phyloP scores from a whole-genome alignment of 1,140 invertebrate genomes.

The Apolygus lucorum region DNA sequence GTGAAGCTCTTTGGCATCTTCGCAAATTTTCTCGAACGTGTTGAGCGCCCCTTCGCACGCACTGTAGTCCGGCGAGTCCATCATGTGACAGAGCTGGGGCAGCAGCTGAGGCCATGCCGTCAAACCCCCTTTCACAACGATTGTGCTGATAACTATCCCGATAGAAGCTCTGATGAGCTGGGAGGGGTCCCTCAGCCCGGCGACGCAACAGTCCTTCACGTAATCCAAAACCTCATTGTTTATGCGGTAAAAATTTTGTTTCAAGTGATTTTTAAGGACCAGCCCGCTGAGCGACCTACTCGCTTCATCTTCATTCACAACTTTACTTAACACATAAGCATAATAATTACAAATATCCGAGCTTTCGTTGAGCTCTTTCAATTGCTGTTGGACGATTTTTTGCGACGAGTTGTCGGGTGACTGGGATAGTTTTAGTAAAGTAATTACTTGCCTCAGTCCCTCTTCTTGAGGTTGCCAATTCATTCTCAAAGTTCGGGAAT shows the following conservation, averaged over 20 bases:
- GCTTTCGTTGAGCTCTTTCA: slow-evolving; percentile 96
- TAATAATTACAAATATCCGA: slow-evolving; percentile 99
- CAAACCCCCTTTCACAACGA: slow-evolving; percentile 5
- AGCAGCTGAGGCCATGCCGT: slow-evolving; percentile 16
- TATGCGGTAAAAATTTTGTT: slow-evolving; percentile 86
- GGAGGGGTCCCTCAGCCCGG: background rate
- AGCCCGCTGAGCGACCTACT: slow-evolving; percentile 93
- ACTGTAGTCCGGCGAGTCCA: slow-evolving; percentile 2
- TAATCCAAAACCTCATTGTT: slow-evolving; percentile 72
- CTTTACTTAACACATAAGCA: slow-evolving; percentile 94
- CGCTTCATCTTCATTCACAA: slow-evolving; percentile 89
- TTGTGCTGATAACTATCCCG: background rate
- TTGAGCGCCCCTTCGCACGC: slow-evolving; percentile 13
- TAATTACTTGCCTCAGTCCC: slow-evolving; percentile 93
- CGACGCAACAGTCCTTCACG: slow-evolving; percentile 1
- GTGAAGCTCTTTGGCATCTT: slow-evolving; percentile 14
- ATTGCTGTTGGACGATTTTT: slow-evolving; percentile 83
- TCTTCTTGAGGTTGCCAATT: slow-evolving; percentile 95
- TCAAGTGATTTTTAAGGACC: slow-evolving; percentile 97
- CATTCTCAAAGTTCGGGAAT: slow-evolving; percentile 48
- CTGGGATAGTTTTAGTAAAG: slow-evolving; percentile 94
- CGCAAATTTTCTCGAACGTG: slow-evolving; percentile 17
- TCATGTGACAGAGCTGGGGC: slow-evolving; percentile 8
- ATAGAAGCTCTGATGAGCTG: background rate
- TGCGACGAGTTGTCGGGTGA: slow-evolving; percentile 94